Percentiles rank a stretch among this genome's conserved stretches.
Evolutionary conservation across 2,797 vertebrate species (phyloP).

Genomic region (Rhynchotus rufescens): DNA sequence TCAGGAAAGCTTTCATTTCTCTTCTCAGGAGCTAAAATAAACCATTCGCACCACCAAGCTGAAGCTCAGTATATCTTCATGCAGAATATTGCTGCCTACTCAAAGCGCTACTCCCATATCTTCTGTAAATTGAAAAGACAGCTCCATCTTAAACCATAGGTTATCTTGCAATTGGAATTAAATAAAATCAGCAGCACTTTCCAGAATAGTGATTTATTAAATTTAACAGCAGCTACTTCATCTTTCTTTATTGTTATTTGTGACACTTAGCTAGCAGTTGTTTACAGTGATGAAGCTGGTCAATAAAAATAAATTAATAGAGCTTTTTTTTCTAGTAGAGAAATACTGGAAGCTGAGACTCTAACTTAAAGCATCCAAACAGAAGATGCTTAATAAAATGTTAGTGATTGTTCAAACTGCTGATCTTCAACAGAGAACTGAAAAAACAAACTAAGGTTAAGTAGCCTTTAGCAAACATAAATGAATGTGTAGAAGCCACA

Average conservation of each 20-base stretch:
- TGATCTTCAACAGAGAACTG: background rate
- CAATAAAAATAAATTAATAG: background rate
- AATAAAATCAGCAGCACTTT: background rate
- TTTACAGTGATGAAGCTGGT: background rate
- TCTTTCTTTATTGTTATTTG: background rate
- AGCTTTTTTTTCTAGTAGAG: background rate
- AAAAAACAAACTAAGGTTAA: slow-evolving; percentile 18
- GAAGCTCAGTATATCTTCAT: background rate
- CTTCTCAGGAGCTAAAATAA: background rate
- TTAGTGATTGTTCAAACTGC: background rate
- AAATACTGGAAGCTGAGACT: background rate
- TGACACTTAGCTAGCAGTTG: background rate
- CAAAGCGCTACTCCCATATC: background rate
- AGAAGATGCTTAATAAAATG: background rate
- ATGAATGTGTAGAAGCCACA: background rate
- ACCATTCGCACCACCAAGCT: background rate
- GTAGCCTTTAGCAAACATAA: slow-evolving; percentile 41
- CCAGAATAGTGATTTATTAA: background rate
- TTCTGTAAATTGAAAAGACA: background rate
- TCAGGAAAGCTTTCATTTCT: background rate
- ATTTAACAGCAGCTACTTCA: background rate
- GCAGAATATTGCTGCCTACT: background rate
- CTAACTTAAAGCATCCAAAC: background rate
- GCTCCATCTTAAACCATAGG: background rate
- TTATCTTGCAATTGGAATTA: background rate